Base-by-base conservation (phyloP, 2,888 invertebrate genomes). In the Synergus gifuensis region DNA sequence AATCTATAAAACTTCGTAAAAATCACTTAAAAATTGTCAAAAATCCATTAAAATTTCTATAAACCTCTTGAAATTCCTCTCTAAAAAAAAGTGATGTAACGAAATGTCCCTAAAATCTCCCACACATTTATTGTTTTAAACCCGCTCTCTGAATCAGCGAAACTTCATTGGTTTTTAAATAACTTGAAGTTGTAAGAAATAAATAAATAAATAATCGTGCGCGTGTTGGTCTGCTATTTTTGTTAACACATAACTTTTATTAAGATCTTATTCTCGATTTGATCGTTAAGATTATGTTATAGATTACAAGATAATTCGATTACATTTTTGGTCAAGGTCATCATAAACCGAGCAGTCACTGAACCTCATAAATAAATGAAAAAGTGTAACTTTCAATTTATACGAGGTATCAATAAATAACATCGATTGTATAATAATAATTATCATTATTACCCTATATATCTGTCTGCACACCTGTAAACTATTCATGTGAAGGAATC, bases 361-460 rank as follows among this genome's bases (percentile, higher is more conserved):
- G 67, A 46, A 46, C 14, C 22, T 67, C 18, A 46, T 44, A 42
- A 46, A 46, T 46, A 12, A 42, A 67, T 67, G 11, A 67, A 67
- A 67, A 67, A 67, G 22, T 44, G 2, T 7, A 67, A 22, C 64
- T 40, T 18, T 64, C 8, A 64, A 40, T 64, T 64, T 16, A 5
- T 5, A 64, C 40, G 9, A 28, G 28, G 22, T 63, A 12, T 12
- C 22, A 22, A 22, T 46, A 67, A 67, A 44, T 67, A 22, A 22
- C 14, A 16, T 49, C 16, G 7, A 49, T 49, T 16, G 7, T 7
- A 49, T 16, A 49, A 49, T 2, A 49, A 49, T 11, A 44, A 44
- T 22, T 4, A 62, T 62, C 22, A 28, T 22, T 60, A 60, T 7
- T 62, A 62, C 22, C 28, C 11, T 22, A 4, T 46, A 11, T 4